Base-by-base conservation (phyloP, 2,888 invertebrate genomes). In the Napeogenes sylphis region DNA sequence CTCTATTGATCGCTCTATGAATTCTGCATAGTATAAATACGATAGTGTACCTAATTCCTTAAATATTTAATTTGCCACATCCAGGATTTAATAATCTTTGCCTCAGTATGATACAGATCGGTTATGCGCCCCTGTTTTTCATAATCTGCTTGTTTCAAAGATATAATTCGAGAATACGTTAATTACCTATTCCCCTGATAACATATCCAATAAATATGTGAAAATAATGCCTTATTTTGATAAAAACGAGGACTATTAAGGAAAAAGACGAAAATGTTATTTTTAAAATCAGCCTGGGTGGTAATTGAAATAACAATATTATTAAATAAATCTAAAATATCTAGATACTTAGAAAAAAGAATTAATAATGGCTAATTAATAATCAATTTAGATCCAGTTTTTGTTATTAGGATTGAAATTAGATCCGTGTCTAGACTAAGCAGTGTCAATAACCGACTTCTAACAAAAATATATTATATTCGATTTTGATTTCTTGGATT, bases 151-250 rank as follows among this genome's bases (percentile, higher is more conserved):
- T 64, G 58, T 61, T 63, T 66, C 60, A 56, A 66, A 68, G 62
- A 45, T 67, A 71, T 71, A 69, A 68, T 67, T 70, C 60, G 51
- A 63, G 56, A 64, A 68, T 62, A 58, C 67, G 69, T 75, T 77
- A 77, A 73, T 75, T 73, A 71, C 68, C 68, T 71, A 75, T 73
- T 73, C 64, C 58, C 55, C 63, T 70, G 66, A 72, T 70, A 73
- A 71, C 65, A 68, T 58, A 61, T 59, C 63, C 68, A 73, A 78
- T 78, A 76, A 79, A 78, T 68, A 78, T 76, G 72, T 76, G 75
- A 73, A 79, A 71, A 74, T 78, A 75, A 79, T 72, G 66, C 67
- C 69, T 66, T 70, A 71, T 76, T 74, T 74, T 74, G 69, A 68
- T 68, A 66, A 71, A 65, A 47, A 45, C 33, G 35, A 14, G 10